Evolutionary conservation across 1,140 invertebrate species (phyloP), one percentile per base, ranked within the genome.

Genomic region (Lordiphosa stackelbergi): DNA sequence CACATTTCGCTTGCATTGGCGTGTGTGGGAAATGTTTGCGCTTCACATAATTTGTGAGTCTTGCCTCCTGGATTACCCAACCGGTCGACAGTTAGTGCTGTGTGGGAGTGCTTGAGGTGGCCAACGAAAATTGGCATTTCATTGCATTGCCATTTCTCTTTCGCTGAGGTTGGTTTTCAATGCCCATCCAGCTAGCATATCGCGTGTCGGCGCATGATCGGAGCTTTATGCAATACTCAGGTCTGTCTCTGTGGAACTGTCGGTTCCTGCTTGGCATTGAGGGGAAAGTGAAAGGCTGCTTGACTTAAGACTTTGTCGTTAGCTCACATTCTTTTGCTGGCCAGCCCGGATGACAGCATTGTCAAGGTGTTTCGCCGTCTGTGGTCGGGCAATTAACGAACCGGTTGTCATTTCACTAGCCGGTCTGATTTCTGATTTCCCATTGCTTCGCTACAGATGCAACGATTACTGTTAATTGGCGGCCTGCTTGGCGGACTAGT

Each of bases 211-310:
- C 24, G 41, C 41, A 36, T 65, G 55, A 16, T 19, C 35, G 46
- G 49, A 48, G 24, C 22, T 83, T 77, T 78, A 77, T 84, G 77
- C 77, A 83, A 81, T 45, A 36, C 53, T 42, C 57, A 48, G 41
- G 16, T 31, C 47, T 40, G 34, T 24, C 35, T 24, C 22, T 24
- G 10, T 28, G 24, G 10, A 10, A 46, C 49, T 52, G 69, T 69
- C 47, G 64, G 77, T 85, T 85, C 74, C 70, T 85, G 74, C 48
- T 75, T 81, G 81, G 71, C 74, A 81, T 75, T 85, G 81, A 85
- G 74, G 63, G 68, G 19, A 77, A 85, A 85, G 79, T 85, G 79
- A 85, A 85, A 85, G 79, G 79, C 56, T 59, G 60, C 36, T 60
- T 48, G 54, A 48, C 40, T 55, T 38, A 46, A 78, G 63, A 61